These are phyloP conservation scores for Podarcis cretensis DNA, from an alignment of 2,113 vertebrate genomes.

Conservation along the genomic window DNA sequence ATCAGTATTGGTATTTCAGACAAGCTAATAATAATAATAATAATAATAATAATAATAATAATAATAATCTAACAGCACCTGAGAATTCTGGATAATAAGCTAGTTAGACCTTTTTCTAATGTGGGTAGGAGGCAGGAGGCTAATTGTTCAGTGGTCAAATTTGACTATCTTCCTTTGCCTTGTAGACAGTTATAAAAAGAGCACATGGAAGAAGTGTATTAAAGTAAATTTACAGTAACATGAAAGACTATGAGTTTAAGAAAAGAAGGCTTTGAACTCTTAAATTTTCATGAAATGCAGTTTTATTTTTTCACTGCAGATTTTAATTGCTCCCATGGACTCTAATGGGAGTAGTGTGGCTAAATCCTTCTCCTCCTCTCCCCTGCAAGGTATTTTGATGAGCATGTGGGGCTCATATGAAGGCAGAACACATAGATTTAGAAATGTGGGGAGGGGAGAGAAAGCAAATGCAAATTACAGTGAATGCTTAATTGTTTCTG, in stretches of 20 bases:
- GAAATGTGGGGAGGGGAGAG: constrained; percentile 38
- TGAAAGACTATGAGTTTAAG: neutral
- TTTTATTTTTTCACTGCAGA: constrained; percentile 41
- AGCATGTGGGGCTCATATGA: constrained; percentile 63
- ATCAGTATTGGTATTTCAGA: neutral
- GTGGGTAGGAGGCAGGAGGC: neutral
- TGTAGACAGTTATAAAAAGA: neutral
- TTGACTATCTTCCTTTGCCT: rapidly evolving
- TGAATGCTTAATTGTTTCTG: constrained; percentile 75
- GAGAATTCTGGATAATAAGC: neutral
- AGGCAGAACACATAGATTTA: constrained; percentile 61
- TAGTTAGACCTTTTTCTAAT: neutral
- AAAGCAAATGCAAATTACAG: constrained; percentile 74
- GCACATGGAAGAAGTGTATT: neutral
- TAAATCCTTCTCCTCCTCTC: constrained; percentile 13
- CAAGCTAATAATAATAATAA: neutral
- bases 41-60: neutral
- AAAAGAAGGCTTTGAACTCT: constrained; percentile 32
- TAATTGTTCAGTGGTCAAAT: neutral
- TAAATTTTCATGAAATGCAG: constrained; percentile 11
- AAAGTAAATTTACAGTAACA: neutral
- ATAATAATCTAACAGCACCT: neutral
- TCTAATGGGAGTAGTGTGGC: constrained; percentile 65
- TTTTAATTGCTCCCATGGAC: constrained; percentile 48
- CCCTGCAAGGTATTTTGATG: constrained; percentile 46